Percentiles rank a stretch among this genome's conserved stretches.
Conservation (phyloP, 2,888 invertebrate species). For the Trachelus troglodyta region DNA sequence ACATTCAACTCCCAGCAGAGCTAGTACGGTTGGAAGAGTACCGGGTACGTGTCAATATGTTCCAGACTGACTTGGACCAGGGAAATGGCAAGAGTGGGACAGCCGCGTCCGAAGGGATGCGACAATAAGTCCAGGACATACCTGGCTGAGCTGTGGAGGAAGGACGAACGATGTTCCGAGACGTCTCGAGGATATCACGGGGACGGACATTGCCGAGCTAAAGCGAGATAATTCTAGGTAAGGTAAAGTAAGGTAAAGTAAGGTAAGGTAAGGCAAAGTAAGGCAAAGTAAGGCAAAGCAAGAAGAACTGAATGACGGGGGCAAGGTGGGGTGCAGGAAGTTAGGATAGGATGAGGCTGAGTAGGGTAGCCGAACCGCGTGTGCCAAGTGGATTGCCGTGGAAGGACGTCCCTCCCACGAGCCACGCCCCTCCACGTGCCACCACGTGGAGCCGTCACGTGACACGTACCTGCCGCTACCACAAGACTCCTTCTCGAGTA, state of each 20-base stretch:
- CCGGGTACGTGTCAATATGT: no score
- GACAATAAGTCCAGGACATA: no score
- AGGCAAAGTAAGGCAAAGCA: neutral
- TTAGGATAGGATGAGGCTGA: constrained; percentile 27
- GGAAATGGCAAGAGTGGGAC: no score
- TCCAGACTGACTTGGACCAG: no score
- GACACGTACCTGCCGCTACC: constrained; percentile 15
- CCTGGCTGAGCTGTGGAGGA: no score
- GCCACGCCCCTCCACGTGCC: constrained; percentile 58
- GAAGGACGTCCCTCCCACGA: constrained; percentile 47
- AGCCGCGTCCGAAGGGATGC: no score
- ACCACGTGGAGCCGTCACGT: constrained; percentile 34
- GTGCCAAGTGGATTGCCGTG: constrained; percentile 52
- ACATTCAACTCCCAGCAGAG: neutral
- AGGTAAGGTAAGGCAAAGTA: constrained; percentile 19
- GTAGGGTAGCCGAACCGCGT: constrained; percentile 50
- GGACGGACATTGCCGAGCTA: no score
- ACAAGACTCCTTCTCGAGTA: constrained; percentile 30
- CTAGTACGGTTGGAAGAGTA: no score
- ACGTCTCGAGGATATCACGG: no score
- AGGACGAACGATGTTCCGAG: no score
- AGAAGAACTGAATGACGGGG: neutral
- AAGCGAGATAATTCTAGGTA: constrained; percentile 19
- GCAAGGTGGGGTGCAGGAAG: no score
- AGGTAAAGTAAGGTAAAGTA: neutral